These are phyloP conservation scores for Sus scrofa DNA, from an alignment of 2,113 vertebrate species.

Conservation along the genomic window DNA sequence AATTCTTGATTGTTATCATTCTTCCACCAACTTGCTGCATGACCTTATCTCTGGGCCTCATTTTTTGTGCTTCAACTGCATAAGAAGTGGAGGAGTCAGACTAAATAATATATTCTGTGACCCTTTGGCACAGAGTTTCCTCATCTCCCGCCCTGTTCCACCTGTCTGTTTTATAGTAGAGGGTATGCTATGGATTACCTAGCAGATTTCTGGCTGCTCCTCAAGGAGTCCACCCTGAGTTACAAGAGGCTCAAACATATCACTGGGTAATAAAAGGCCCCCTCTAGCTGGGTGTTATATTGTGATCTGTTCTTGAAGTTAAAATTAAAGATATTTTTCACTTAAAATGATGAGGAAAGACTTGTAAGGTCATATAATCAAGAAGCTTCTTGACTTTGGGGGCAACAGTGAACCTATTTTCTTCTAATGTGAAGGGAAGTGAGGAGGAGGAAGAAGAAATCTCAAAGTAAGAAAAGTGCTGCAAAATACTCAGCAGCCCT, in stretches of 20 bases:
- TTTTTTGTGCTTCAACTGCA: background rate
- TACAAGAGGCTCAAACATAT: background rate
- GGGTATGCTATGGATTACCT: background rate
- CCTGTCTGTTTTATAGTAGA: background rate
- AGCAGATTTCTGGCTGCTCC: background rate
- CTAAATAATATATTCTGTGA: background rate
- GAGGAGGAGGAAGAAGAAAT: background rate
- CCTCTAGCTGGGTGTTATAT: background rate
- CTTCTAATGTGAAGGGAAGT: background rate
- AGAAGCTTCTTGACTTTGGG: background rate
- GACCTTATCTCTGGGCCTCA: background rate
- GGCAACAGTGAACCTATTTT: conserved; percentile 11
- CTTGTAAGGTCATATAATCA: background rate
- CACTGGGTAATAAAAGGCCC: background rate
- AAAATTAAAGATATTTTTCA: conserved; percentile 50
- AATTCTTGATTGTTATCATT: background rate
- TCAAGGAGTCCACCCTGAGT: background rate
- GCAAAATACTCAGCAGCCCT: background rate
- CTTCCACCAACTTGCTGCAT: background rate
- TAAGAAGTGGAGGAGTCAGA: background rate
- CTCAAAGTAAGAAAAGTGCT: background rate
- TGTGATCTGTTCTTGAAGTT: conserved; percentile 12
- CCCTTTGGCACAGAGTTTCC: background rate
- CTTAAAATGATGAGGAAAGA: conserved; percentile 29
- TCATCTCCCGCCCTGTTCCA: background rate